Percentiles rank a stretch among this genome's conserved stretches.
Conservation (phyloP, 64 coral and sea anemone species). For the Actinia tenebrosa region DNA sequence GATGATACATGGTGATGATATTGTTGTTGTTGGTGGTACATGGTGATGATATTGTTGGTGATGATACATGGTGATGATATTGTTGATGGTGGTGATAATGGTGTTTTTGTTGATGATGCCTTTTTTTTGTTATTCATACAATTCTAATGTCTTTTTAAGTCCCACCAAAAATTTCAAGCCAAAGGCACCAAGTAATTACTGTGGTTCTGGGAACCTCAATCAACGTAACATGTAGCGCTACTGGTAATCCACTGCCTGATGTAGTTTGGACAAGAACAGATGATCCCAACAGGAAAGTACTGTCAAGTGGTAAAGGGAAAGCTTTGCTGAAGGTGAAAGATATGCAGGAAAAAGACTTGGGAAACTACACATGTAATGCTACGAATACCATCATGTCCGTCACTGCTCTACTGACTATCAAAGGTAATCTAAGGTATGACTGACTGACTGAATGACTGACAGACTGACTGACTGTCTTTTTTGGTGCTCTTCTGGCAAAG, state of each 20-base stretch:
- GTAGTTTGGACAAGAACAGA: background rate
- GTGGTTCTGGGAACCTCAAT: background rate
- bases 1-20: too few species aligned
- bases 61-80: too few species aligned
- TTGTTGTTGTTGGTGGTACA: too few species aligned
- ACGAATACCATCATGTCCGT: constrained; percentile 7
- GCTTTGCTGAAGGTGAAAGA: background rate
- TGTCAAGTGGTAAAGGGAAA: background rate
- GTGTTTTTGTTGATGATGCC: too few species aligned
- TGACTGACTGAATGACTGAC: background rate
- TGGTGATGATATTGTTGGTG: too few species aligned
- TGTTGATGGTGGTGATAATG: too few species aligned
- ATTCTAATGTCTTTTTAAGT: background rate
- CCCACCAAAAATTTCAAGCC: background rate
- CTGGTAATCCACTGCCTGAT: background rate
- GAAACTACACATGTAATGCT: constrained; percentile 21
- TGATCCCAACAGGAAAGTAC: background rate
- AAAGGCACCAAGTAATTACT: background rate
- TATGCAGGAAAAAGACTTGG: background rate
- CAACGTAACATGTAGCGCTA: constrained; percentile 6
- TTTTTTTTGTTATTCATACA: too few species aligned
- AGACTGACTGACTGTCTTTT: background rate
- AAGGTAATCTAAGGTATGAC: background rate
- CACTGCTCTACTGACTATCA: background rate
- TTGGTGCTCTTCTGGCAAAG: background rate